Evolutionary conservation across 2,113 vertebrate species (phyloP), one percentile per base, ranked within the genome.

Genomic region (Bagarius yarrelli): DNA sequence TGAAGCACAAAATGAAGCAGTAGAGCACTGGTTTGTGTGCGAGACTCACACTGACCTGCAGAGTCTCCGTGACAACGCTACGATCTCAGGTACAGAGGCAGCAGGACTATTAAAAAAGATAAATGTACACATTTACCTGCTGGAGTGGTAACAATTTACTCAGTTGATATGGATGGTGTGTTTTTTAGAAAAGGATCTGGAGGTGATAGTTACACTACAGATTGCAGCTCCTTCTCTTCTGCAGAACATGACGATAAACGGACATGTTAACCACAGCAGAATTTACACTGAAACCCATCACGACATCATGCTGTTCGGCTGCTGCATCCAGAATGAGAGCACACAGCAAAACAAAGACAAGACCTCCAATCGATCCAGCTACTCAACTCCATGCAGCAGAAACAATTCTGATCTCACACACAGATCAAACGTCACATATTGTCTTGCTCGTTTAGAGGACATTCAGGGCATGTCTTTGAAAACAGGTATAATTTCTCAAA

Each of bases 1-100:
- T 73, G 66, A 12, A 18, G 55, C 32, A 13, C 61, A 55, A 72
- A 83, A 78, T 11, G 19, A 47, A 67, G 19, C 9, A 19, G 21
- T 57, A 5, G 56, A 71, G 19, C 53, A 32, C 40, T 86, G 80
- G 83, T 82, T 76, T 77, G 18, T 81, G 60, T 86, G 85, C 23
- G 56, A 69, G 27, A 73, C 83, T 14, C 53, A 75, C 6, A 52
- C 36, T 27, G 56, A 86, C 52, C 47, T 80, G 53, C 3, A 12
- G 27, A 25, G 57, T 83, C 74, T 84, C 21, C 0, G n/a, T 19
- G 52, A 61, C 34, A 83, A 84, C 27, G 18, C 53, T 23, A 83
- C 60, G 9, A 8, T 27, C 36, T 80, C 81, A 83, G 81, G 85
- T 84, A 11, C 9, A 4, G 3, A 8, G 0, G 8, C 27, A 71